Evolutionary conservation across 2,888 invertebrate genomes (phyloP).

Genomic region (Hypercompe scribonia): DNA sequence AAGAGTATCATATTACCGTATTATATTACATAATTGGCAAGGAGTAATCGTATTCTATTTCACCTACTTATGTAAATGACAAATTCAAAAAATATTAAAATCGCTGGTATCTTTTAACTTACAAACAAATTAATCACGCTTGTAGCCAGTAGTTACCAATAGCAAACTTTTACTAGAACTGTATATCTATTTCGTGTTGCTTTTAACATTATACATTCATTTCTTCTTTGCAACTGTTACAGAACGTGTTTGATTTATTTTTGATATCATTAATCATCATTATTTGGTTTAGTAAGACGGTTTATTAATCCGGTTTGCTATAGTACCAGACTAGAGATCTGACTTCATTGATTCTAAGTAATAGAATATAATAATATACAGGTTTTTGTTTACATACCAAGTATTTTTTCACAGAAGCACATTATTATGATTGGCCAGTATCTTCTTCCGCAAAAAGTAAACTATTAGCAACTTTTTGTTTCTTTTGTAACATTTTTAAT

Average conservation of each 20-base stretch:
- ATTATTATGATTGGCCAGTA: neutral
- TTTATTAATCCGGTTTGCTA: constrained; percentile 23
- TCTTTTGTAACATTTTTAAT: neutral
- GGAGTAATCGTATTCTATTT: neutral
- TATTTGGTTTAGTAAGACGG: constrained; percentile 30
- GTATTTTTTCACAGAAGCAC: neutral
- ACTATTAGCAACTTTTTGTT: neutral
- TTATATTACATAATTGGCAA: too few species aligned
- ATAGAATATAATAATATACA: neutral
- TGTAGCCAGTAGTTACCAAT: neutral
- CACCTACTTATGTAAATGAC: neutral
- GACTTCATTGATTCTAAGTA: neutral
- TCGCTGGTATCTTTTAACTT: constrained; percentile 2
- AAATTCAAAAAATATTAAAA: neutral
- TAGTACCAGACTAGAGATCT: neutral
- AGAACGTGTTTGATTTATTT: constrained; percentile 27
- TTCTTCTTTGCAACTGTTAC: constrained; percentile 33
- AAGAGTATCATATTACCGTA: too few species aligned
- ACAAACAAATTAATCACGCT: neutral
- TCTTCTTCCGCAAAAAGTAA: neutral
- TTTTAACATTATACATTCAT: constrained; percentile 21
- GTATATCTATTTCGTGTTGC: constrained; percentile 49
- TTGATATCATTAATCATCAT: constrained; percentile 44
- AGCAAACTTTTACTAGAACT: constrained; percentile 26
- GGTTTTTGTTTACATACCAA: neutral